Evolutionary conservation across 1,140 invertebrate species (phyloP), one percentile per base, ranked within the genome.

Genomic region (Apis cerana): DNA sequence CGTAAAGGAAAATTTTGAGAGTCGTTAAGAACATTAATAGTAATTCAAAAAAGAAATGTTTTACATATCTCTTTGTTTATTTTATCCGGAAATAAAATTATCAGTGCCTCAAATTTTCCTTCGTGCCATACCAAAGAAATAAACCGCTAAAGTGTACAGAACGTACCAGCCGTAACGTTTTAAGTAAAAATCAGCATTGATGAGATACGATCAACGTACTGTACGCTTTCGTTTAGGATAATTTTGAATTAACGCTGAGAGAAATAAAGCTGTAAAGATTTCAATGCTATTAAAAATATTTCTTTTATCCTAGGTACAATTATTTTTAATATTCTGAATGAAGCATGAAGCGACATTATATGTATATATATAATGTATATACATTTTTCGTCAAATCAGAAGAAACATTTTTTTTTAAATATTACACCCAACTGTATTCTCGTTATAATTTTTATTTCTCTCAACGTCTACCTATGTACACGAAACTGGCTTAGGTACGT

Each of bases 401-500:
- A 13, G 15, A 61, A 23, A 15, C n/a, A 15, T 13, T 23, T 23
- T 61, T 23, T 27, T n/a, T 23, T 21, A 33, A 33, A 33, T 33
- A 59, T n/a, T n/a, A 23, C n/a, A 23, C 23, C 5, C 3, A 33
- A 17, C 17, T 19, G 12, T 9, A n/a, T 68, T 59, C 27, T 19
- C 13, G 12, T 72, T 56, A 72, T 15, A 1, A 23, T 15, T 1
- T 11, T 27, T 43, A 19, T 88, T 80, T 88, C 80, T 88, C 80
- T 85, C 82, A 75, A 78, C 76, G 86, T 75, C n/a, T 70, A 79
- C 67, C 77, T 71, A 76, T 85, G 85, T 83, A 88, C 83, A 88
- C 86, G 85, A 76, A 58, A 80, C 54, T 85, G 52, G 27, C 68
- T 71, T 82, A 69, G 84, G 74, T 84, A 83, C 83, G 72, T 85